Evolutionary conservation across 2,113 vertebrate genomes (phyloP).

Genomic region (Diphyllodes magnificus): DNA sequence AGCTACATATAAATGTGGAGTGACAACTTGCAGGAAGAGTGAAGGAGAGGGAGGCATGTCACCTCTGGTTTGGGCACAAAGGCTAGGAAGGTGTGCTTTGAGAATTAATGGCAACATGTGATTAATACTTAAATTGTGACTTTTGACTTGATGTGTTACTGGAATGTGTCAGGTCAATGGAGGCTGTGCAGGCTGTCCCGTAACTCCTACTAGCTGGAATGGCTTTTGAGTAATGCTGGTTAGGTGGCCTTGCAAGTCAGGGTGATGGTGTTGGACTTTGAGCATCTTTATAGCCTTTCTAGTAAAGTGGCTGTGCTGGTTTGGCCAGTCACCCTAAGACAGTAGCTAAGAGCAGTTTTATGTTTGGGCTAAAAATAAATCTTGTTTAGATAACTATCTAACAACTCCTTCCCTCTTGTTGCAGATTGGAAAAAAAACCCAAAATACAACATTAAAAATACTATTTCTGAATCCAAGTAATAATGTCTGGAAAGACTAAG

Average conservation of each 20-base stretch:
- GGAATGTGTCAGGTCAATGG: background rate
- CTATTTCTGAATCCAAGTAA: background rate
- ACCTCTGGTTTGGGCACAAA: background rate
- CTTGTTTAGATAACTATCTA: background rate
- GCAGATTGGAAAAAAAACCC: background rate
- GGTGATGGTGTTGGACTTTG: background rate
- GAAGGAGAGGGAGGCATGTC: background rate
- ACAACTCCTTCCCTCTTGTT: background rate
- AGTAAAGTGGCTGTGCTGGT: background rate
- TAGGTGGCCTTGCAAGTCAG: background rate
- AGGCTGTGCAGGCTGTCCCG: accelerated
- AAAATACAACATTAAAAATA: background rate
- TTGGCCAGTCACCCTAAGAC: too few relatives aligned
- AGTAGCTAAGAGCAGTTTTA: background rate
- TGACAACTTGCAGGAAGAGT: background rate
- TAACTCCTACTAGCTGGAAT: background rate
- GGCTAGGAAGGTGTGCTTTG: background rate
- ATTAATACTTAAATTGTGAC: background rate
- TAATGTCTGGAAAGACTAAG: background rate
- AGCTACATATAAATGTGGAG: accelerated
- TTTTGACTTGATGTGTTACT: background rate
- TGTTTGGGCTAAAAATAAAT: background rate
- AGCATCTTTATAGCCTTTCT: background rate
- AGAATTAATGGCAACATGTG: background rate
- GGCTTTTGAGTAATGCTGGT: background rate